Evolutionary conservation across 2,888 invertebrate genomes (phyloP).

Genomic region (Lithophane semibrunnea): DNA sequence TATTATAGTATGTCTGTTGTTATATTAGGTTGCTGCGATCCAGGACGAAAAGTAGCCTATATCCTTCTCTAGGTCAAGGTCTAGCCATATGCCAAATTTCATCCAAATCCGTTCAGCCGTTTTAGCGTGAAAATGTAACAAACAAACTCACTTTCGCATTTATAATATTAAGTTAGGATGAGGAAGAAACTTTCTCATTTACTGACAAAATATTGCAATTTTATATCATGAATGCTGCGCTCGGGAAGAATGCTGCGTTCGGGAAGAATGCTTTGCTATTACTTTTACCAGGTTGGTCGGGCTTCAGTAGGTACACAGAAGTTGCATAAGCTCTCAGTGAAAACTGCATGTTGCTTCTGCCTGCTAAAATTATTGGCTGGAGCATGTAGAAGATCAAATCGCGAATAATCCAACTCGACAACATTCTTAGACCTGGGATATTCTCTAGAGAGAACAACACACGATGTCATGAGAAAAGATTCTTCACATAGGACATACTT

Average conservation of each 20-base stretch:
- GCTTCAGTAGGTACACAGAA: background rate
- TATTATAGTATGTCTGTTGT: too few relatives aligned
- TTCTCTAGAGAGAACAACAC: background rate
- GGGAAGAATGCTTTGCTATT: background rate
- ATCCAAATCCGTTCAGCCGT: too few relatives aligned
- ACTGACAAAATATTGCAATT: constrained; percentile 23
- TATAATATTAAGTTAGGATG: too few relatives aligned
- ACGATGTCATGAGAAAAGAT: background rate
- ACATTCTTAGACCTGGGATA: background rate
- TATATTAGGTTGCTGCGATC: too few relatives aligned
- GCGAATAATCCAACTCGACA: background rate
- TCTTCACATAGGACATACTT: background rate
- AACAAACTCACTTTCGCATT: too few relatives aligned
- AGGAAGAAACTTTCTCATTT: background rate
- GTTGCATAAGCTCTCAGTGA: background rate
- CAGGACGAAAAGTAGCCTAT: too few relatives aligned
- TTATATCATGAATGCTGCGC: background rate
- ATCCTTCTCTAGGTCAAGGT: too few relatives aligned
- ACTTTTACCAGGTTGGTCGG: background rate
- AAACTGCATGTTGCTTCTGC: background rate
- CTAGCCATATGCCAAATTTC: too few relatives aligned
- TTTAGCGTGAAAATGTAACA: too few relatives aligned
- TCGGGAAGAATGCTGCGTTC: background rate
- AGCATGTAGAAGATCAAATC: background rate
- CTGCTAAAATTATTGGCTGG: background rate